Conservation (phyloP, 2,888 invertebrate genomes). For the Thalpophila matura region DNA sequence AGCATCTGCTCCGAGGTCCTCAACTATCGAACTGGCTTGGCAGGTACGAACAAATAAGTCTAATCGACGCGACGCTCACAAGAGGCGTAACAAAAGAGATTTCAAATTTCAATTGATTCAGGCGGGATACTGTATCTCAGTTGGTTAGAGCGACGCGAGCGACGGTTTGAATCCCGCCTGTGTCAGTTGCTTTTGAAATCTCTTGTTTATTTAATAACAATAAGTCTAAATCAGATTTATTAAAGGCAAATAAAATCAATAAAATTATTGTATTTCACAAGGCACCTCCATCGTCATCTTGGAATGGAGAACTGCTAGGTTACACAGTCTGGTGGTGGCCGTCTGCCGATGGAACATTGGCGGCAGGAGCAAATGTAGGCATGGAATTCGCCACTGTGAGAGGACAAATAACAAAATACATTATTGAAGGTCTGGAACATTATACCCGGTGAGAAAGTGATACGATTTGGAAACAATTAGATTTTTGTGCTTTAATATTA, state of each 20-base stretch:
- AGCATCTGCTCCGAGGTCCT: constrained; percentile 81
- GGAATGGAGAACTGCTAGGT: constrained; percentile 94
- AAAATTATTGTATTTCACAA: constrained; percentile 68
- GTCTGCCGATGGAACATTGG: constrained; percentile 82
- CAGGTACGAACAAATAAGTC: constrained; percentile 71
- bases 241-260: too few species aligned
- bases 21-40: constrained; percentile 85
- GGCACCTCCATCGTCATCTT: constrained; percentile 93
- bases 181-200: too few species aligned
- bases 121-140: too few species aligned
- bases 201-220: too few species aligned
- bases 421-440: constrained; percentile 93
- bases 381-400: constrained; percentile 93
- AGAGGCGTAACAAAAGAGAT: too few species aligned
- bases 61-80: too few species aligned
- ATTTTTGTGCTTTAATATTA: not conserved
- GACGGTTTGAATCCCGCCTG: too few species aligned
- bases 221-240: too few species aligned
- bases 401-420: constrained; percentile 93
- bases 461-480: not conserved
- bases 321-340: constrained; percentile 94
- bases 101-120: too few species aligned
- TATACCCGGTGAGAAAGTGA: constrained; percentile 91
- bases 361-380: constrained; percentile 81
- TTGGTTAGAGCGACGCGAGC: too few species aligned